Evolutionary conservation across 2,888 invertebrate species (phyloP), one percentile per base, ranked within the genome.

Genomic region (Drosophila hamatofila): DNA sequence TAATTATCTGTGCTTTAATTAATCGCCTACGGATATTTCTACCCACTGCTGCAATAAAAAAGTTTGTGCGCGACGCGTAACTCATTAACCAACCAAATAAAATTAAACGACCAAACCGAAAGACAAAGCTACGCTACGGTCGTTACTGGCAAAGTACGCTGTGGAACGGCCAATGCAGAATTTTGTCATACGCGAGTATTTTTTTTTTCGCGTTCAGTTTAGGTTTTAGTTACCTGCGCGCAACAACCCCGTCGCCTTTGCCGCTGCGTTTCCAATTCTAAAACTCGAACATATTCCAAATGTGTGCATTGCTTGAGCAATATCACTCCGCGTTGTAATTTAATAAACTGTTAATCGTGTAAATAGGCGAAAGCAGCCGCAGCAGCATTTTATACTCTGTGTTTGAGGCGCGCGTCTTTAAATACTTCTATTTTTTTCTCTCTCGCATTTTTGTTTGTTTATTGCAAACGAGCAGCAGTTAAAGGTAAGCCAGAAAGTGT

Each of bases 201-300:
- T 84, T 81, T 85, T 84, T 86, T 89, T 83, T 84, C 89, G 80
- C 89, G 80, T 84, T 88, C 87, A 83, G 89, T 88, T 88, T 88
- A 72, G 81, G 72, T 81, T 88, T 89, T 74, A 79, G 83, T 77
- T 88, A 88, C 83, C 86, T 89, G 86, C 79, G 86, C 90, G 87
- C 80, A 86, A 82, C 86, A 88, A 81, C 88, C 86, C 89, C 72
- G 80, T 76, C 74, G 72, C 59, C 62, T 70, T 57, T 56, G 63
- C 37, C 49, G 77, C 64, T 73, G 78, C 60, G 62, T 63, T 72
- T 68, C 51, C 9, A 48, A 75, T 63, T 54, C 30, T 44, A 69
- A 79, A 75, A 66, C 58, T 64, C 62, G 57, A 46, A 30, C 18
- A 58, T 52, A 21, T 56, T 23, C 41, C 48, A 65, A 62, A 77